Evolutionary conservation across 2,113 vertebrate genomes (phyloP), one percentile per base, ranked within the genome.

Genomic region (Thymallus thymallus): DNA sequence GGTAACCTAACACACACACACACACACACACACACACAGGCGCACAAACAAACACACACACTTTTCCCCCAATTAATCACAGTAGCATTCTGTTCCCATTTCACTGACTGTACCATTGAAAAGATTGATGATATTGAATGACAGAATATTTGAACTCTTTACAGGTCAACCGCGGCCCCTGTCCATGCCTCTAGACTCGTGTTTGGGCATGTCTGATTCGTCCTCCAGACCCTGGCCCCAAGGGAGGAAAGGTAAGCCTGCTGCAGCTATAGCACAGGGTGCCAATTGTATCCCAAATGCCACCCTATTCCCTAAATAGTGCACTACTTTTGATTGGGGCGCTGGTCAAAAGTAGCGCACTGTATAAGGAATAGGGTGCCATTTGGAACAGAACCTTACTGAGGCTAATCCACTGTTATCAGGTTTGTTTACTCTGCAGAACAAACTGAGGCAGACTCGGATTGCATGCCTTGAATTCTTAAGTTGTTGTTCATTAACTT

Each of bases 121-220:
- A 60, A 60, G n/a, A 23, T 20, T 70, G 10, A 68, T 68, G 56
- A 45, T 4, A 6, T 61, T 16, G 24, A 66, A 32, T 66, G 4
- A 66, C 9, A 22, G 24, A 23, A 45, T 58, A n/a, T 41, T 69
- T 32, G 20, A 68, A 46, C 16, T 60, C 51, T 45, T 60, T 71
- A 16, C 84, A 99, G 98, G 94, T 80, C 98, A 96, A 87, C 95
- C 97, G 63, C 94, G 98, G 23, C 98, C 98, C 1, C 78, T 98
- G 79, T 99, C 98, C 78, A 97, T 99, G 98, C 97, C 98, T 13
- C 95, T 93, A 1, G 96, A 96, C 51, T 92, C 92, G 51, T 94
- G 94, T 82, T 91, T 95, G 74, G 94, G 84, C 24, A 89, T 87
- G 20, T 91, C 91, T 13, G 94, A 96, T 61, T 81, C 89, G 23